A percentile compares a stretch with the other conserved stretches of the same genome.
Evolutionary conservation across 2,113 vertebrate species (phyloP).

Genomic region (Laticauda colubrina): DNA sequence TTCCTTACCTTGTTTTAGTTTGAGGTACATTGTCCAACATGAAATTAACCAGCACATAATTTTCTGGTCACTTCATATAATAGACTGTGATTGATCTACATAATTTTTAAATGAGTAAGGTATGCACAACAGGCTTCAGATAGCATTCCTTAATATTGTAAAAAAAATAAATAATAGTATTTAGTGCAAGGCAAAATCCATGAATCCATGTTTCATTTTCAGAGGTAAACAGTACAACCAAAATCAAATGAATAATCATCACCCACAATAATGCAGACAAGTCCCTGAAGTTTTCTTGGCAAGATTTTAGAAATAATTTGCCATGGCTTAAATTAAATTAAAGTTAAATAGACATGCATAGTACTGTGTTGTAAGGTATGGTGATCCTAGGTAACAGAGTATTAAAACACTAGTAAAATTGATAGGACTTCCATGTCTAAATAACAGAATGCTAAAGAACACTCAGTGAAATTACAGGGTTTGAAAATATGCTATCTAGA

Average conservation of each 20-base stretch:
- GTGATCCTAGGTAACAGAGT: not conserved
- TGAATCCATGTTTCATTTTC: not conserved
- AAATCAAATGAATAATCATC: not conserved
- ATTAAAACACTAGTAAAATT: not conserved
- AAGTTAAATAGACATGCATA: not conserved
- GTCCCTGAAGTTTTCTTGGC: not conserved
- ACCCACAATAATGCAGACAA: not conserved
- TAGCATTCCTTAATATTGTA: conserved; percentile 18
- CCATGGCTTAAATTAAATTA: not conserved
- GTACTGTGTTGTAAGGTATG: not conserved
- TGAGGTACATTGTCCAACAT: not conserved
- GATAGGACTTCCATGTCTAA: not conserved
- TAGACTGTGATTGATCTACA: conserved; percentile 24
- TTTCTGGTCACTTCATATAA: conserved; percentile 26
- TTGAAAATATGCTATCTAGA: not conserved
- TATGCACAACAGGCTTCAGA: conserved; percentile 30
- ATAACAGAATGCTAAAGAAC: not conserved
- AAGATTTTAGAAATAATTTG: not conserved
- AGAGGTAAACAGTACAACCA: not conserved
- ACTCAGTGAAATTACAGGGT: not conserved
- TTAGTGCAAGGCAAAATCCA: conserved; percentile 7
- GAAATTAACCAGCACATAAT: conserved; percentile 37
- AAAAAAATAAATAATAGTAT: no score
- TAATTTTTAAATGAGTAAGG: conserved; percentile 22
- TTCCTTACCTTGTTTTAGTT: conserved; percentile 1